Evolutionary conservation across 2,113 vertebrate genomes (phyloP), one percentile per base, ranked within the genome.

Genomic region (Sterna hirundo): DNA sequence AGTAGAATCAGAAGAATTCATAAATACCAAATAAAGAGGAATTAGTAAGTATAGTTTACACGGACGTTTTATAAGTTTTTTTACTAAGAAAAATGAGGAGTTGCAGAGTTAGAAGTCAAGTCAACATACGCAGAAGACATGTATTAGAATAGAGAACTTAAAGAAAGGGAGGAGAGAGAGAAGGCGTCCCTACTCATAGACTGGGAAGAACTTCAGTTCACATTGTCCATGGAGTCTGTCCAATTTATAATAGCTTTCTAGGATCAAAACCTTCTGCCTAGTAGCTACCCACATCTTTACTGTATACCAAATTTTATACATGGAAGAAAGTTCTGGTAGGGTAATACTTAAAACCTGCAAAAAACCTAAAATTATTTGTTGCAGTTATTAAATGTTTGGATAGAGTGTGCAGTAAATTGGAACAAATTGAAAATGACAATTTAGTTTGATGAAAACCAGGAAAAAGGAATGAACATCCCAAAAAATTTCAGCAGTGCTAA

Each of bases 131-230:
- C 25, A 68, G 49, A 66, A 64, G 44, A 27, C 18, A 16, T 2
- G 0, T 22, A 23, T 55, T 71, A n/a, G 26, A 44, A 27, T 32
- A 42, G 14, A 76, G 23, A 68, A 30, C 7, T 62, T 66, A 68
- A 46, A 76, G 23, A 51, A 38, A 49, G 5, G 18, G 10, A 57
- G 25, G 19, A n/a, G 23, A 44, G 12, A 57, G n/a, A 13, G 23
- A 52, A 49, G 12, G 7, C 16, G 11, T 76, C 19, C 13, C 6
- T 66, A 1, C 16, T 51, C 14, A 11, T 1, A 3, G 47, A 2
- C 42, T 68, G 36, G 34, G 27, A 77, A 52, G 22, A 34, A 4
- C 17, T 86, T 64, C 44, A 40, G 7, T 60, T 79, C 38, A 30
- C 52, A 18, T 14, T 60, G 10, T 27, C 54, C 42, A 11, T 38